These are phyloP conservation scores for Aspidoscelis tigris DNA, from an alignment of 2,113 vertebrate species.

Conservation along the genomic window DNA sequence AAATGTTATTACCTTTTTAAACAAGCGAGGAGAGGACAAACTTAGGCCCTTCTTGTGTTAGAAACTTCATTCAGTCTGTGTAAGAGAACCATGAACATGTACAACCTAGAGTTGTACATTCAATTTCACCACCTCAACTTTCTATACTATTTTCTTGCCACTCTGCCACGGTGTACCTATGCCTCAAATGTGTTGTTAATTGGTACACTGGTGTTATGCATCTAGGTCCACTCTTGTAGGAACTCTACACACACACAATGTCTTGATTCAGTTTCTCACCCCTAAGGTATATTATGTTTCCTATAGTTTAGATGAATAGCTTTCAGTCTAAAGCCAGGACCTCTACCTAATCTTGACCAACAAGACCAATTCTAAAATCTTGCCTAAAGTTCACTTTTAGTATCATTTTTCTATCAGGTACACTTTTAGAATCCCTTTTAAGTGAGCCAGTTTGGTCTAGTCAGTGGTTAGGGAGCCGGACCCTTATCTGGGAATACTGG, in stretches of 20 bases:
- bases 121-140: neutral
- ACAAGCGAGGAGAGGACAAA: too few relatives aligned
- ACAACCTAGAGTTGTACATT: neutral
- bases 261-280: too few relatives aligned
- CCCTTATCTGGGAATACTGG: too few relatives aligned
- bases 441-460: too few relatives aligned
- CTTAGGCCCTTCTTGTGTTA: too few relatives aligned
- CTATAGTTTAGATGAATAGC: neutral
- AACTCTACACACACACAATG: too few relatives aligned
- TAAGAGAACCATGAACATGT: too few relatives aligned
- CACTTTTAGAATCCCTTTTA: neutral
- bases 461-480: too few relatives aligned
- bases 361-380: neutral
- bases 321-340: too few relatives aligned
- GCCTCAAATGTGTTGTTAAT: neutral
- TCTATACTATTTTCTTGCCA: neutral
- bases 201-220: neutral
- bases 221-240: neutral
- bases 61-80: too few relatives aligned
- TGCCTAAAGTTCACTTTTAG: neutral
- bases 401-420: neutral
- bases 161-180: neutral
- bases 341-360: too few relatives aligned
- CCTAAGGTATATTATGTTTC: neutral
- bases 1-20: too few relatives aligned